Base-by-base conservation (phyloP, 2,888 invertebrate species). In the Philereme transversata region DNA sequence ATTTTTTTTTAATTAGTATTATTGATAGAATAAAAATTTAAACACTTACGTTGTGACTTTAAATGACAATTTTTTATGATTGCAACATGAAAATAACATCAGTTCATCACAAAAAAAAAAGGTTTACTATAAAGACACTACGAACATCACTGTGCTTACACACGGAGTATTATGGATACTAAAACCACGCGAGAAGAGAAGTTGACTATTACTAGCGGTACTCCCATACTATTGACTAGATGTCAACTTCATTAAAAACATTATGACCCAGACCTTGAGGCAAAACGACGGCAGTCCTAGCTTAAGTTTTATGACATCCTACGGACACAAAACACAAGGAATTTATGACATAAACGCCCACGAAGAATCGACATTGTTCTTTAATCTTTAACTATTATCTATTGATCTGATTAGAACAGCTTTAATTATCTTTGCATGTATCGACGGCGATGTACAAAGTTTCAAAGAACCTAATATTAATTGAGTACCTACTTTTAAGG, bases 231-330 rank as follows among this genome's bases (percentile, higher is more conserved):
- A 57, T 50, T 34, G 47, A 45, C 51, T 55, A 63, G 10, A 57
- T 46, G 51, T 47, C 52, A 46, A 53, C 46, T 38, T 55, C 54
- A 63, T 61, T 62, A 62, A 45, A 52, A 60, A 57, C 55, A 63
- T 66, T 69, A 69, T 53, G 51, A 56, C 58, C 47, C 50, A 34
- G 10, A 48, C 77, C 78, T 79, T 78, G 76, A 70, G 65, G 62
- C 56, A 57, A 22, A 58, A 65, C 66, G 56, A 60, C 59, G 58
- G 64, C 73, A 72, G 72, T 77, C 74, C 77, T 76, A 74, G 72
- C 72, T 74, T 68, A 69, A 68, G 73, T 75, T 79, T 79, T 76
- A 81, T 74, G 78, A 77, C 67, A 69, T 63, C 63, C 65, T 70
- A 68, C 68, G 68, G 69, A 69, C 69, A 66, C 68, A 69, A 57